Evolutionary conservation across 2,888 invertebrate species (phyloP).

Genomic region (Amphimallon solstitiale): DNA sequence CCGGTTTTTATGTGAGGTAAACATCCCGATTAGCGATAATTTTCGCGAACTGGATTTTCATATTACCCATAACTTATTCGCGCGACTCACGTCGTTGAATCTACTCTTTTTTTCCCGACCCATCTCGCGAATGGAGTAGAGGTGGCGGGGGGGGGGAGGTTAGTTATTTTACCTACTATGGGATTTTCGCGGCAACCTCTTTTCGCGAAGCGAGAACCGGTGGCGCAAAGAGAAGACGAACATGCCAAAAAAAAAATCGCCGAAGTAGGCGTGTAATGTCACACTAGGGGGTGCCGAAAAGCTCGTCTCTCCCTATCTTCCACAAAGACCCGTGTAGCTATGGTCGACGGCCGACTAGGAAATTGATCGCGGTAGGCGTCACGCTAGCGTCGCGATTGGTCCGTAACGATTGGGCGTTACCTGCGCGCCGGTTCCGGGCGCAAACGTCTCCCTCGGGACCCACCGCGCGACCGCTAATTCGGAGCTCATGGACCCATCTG

Average conservation of each 20-base stretch:
- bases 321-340: constrained; percentile 46
- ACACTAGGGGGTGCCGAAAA: constrained; percentile 48
- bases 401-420: constrained; percentile 46
- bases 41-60: too few relatives aligned
- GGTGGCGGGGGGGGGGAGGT: too few relatives aligned
- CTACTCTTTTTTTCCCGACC: too few relatives aligned
- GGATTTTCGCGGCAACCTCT: constrained; percentile 8
- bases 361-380: constrained; percentile 47
- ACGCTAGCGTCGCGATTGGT: constrained; percentile 48
- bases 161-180: constrained; percentile 1
- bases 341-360: constrained; percentile 25
- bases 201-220: not conserved
- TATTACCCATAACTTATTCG: too few relatives aligned
- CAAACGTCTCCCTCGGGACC: constrained; percentile 49
- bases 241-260: constrained; percentile 17
- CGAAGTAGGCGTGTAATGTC: constrained; percentile 39
- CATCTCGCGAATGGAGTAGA: too few relatives aligned
- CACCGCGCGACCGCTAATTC: constrained; percentile 59
- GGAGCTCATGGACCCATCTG: constrained; percentile 56
- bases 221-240: not conserved
- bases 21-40: too few relatives aligned
- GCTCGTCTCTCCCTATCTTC: constrained; percentile 35
- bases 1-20: too few relatives aligned
- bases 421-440: constrained; percentile 39
- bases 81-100: too few relatives aligned